Conservation (phyloP, 2,113 vertebrate genomes). For the Pluvialis apricaria region DNA sequence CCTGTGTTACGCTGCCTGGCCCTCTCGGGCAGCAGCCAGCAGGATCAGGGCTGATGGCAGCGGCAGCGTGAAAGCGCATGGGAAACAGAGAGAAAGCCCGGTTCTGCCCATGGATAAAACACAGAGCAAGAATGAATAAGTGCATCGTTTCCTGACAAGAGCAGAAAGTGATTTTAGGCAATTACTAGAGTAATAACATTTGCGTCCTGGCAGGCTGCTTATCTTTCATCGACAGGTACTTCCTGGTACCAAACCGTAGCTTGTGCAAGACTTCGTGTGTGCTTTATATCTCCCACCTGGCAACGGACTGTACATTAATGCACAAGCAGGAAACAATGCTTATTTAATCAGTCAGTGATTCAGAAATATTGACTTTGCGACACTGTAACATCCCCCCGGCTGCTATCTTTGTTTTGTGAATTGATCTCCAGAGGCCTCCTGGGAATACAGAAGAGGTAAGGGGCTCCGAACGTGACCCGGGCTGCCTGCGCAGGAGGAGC, state of each 20-base stretch:
- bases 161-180: not conserved
- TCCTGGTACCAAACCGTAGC: not conserved
- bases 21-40: not conserved
- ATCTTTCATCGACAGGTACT: conserved; percentile 28
- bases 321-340: not conserved
- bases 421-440: not conserved
- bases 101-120: not conserved
- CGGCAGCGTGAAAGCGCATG: fast-evolving
- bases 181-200: not conserved
- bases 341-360: not conserved
- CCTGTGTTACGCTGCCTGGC: not conserved
- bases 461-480: fast-evolving
- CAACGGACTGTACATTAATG: not conserved
- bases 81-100: not conserved
- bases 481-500: not conserved
- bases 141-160: not conserved
- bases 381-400: not conserved
- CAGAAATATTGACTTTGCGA: not conserved
- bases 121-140: not conserved
- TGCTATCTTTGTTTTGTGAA: not conserved
- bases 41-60: not conserved
- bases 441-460: not conserved
- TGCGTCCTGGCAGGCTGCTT: not conserved
- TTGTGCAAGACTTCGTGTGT: not conserved
- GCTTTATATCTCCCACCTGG: not conserved